A percentile compares a stretch with the other conserved stretches of the same genome.
Conservation (phyloP, 2,797 vertebrate species). For the Gambelia wislizenii region DNA sequence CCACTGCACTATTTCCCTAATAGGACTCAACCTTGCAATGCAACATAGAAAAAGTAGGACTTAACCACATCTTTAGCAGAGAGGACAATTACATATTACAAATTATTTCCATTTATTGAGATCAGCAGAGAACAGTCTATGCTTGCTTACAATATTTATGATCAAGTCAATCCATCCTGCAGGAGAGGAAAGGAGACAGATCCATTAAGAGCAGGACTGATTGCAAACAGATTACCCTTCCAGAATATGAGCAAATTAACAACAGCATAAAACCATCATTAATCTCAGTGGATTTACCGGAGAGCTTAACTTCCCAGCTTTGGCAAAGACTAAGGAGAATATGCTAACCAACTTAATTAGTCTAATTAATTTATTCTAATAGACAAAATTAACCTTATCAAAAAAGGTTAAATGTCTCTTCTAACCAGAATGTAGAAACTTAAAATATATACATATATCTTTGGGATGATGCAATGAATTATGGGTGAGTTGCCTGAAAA, state of each 20-base stretch:
- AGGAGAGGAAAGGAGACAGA: constrained; percentile 14
- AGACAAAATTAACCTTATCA: constrained; percentile 62
- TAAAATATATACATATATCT: not conserved
- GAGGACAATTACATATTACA: constrained; percentile 19
- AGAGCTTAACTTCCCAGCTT: constrained; percentile 2
- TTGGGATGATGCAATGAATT: fast-evolving
- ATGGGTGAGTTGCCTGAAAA: fast-evolving
- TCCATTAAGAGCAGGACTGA: constrained; percentile 17
- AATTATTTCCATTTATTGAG: constrained; percentile 43
- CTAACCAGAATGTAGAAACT: not conserved
- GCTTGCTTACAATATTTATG: constrained; percentile 53
- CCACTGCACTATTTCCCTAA: not conserved
- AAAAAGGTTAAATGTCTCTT: constrained; percentile 59
- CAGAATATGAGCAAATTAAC: constrained; percentile 41
- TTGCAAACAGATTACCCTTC: constrained; percentile 27
- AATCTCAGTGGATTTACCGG: constrained; percentile 18
- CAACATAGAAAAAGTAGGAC: not conserved
- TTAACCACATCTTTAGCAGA: not conserved
- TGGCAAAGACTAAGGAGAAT: constrained; percentile 40
- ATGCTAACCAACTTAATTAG: constrained; percentile 56
- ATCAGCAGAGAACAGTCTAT: constrained; percentile 32
- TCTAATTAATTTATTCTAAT: constrained; percentile 63
- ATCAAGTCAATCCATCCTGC: constrained; percentile 33
- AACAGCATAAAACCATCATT: not conserved
- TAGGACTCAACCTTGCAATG: not conserved